These are phyloP conservation scores for Zophobas morio DNA, from an alignment of 1,140 invertebrate genomes.

Conservation along the genomic window DNA sequence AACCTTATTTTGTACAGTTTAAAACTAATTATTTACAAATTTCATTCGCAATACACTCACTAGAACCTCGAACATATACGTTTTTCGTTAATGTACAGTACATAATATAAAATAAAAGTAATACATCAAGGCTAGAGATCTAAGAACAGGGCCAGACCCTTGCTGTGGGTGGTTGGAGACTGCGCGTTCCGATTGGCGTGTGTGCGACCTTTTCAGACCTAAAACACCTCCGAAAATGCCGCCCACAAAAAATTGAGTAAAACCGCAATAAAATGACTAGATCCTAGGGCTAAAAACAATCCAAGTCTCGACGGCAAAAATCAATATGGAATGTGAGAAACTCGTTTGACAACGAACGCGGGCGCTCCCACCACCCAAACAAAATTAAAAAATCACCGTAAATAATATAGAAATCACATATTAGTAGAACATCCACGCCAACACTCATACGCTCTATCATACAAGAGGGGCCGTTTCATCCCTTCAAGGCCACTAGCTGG, in stretches of 20 bases:
- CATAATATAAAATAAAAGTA: constrained; percentile 38
- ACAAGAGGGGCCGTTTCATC: background rate
- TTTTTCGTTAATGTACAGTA: constrained; percentile 31
- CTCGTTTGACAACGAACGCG: background rate
- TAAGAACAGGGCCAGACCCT: constrained; percentile 27
- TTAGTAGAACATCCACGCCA: constrained; percentile 20
- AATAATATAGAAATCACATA: constrained; percentile 33
- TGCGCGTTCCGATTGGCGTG: background rate
- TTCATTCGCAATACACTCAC: constrained; percentile 21
- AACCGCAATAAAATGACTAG: too few species aligned
- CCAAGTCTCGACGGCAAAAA: too few species aligned
- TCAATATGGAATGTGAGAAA: too few species aligned
- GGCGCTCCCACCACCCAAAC: background rate
- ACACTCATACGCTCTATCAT: constrained; percentile 15
- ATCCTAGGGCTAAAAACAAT: too few species aligned
- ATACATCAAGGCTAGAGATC: constrained; percentile 39
- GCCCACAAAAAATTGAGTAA: background rate
- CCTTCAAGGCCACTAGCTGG: constrained; percentile 59
- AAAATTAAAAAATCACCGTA: constrained; percentile 27
- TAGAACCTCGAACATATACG: constrained; percentile 31
- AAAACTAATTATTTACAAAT: constrained; percentile 38
- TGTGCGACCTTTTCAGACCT: background rate
- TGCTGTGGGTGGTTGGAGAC: constrained; percentile 1
- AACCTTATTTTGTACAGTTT: constrained; percentile 40
- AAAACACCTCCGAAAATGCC: constrained; percentile 5